Percentiles rank a stretch among this genome's conserved stretches.
phyloP scores from a whole-genome alignment of 2,797 vertebrate species.

The Lacerta bilineata region DNA sequence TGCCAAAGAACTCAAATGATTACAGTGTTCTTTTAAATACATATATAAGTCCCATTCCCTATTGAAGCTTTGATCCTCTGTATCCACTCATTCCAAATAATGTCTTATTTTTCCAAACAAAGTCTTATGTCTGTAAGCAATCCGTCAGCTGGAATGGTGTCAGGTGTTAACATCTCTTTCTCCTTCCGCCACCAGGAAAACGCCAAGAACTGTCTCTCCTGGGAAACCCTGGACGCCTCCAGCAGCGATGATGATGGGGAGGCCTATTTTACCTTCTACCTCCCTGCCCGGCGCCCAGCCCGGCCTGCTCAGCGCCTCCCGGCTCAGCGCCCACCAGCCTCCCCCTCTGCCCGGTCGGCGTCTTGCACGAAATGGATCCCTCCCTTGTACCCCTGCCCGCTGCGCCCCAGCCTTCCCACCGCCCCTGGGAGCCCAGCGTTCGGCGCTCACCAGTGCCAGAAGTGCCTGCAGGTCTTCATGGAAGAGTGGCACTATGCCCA shows the following conservation, averaged over 20 bases:
- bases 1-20: too few species aligned
- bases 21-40: too few species aligned
- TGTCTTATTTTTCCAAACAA: too few species aligned
- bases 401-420: background rate
- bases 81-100: too few species aligned
- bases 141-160: background rate
- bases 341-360: background rate
- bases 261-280: background rate
- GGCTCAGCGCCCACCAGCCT: background rate
- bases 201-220: conserved; percentile 51
- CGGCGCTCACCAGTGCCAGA: conserved; percentile 31
- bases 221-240: conserved; percentile 52
- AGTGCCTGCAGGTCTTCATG: conserved; percentile 49
- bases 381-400: conserved; percentile 42
- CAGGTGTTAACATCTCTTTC: background rate
- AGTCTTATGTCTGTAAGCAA: too few species aligned
- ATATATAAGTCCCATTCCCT: too few species aligned
- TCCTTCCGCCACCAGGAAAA: conserved; percentile 66
- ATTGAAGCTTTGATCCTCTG: too few species aligned
- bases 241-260: conserved; percentile 73
- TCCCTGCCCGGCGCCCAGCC: conserved; percentile 18
- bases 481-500: conserved; percentile 49
- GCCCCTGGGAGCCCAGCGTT: background rate
- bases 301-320: background rate
- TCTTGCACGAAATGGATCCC: conserved; percentile 22